Conservation (phyloP, 2,888 invertebrate species). For the Andrena hattorfiana region DNA sequence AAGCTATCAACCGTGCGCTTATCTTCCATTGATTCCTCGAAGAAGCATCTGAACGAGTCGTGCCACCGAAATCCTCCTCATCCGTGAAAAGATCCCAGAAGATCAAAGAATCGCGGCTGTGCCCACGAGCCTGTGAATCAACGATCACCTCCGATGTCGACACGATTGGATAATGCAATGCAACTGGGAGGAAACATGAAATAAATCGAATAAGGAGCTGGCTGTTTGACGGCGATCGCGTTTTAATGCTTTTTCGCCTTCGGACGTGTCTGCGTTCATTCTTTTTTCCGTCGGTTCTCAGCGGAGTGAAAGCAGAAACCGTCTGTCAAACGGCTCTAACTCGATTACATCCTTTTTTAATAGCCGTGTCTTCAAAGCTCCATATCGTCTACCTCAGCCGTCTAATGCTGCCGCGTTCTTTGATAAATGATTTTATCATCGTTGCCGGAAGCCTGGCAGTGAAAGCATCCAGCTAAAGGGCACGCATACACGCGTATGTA, state of each 20-base stretch:
- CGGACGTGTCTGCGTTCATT: slow-evolving; percentile 31
- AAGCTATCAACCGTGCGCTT: slow-evolving; percentile 13
- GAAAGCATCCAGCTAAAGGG: slow-evolving; percentile 29
- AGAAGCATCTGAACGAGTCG: neutral
- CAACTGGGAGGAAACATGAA: neutral
- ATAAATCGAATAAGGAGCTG: slow-evolving; percentile 13
- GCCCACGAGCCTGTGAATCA: neutral
- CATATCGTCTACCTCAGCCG: neutral
- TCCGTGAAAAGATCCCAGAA: neutral
- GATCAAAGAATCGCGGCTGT: neutral
- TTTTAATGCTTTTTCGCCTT: slow-evolving; percentile 33
- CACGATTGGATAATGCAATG: slow-evolving; percentile 14
- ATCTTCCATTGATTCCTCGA: neutral
- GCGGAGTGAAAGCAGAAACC: slow-evolving; percentile 54
- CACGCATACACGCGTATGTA: slow-evolving; percentile 20
- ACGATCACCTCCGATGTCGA: neutral
- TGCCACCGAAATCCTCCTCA: neutral
- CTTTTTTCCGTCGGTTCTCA: slow-evolving; percentile 22
- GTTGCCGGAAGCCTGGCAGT: slow-evolving; percentile 11
- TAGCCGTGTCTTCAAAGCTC: slow-evolving; percentile 11
- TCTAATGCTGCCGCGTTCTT: neutral
- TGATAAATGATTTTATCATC: slow-evolving; percentile 43
- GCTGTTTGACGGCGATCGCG: slow-evolving; percentile 23
- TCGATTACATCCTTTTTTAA: slow-evolving; percentile 16
- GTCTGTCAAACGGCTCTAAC: slow-evolving; percentile 47